Percentiles rank a stretch among this genome's conserved stretches.
Conservation (phyloP, 1,140 invertebrate species). For the Drosophila tristis region DNA sequence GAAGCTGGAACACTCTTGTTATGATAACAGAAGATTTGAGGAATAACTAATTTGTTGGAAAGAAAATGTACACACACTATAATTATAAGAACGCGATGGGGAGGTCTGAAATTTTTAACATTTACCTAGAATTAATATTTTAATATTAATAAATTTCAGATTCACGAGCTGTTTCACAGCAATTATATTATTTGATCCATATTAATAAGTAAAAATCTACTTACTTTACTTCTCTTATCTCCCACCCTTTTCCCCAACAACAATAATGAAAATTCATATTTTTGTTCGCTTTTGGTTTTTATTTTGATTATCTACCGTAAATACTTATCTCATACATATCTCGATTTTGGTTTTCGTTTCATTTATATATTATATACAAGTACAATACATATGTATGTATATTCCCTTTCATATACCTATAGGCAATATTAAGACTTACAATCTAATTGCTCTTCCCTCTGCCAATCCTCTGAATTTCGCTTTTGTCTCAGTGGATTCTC, state of each 20-base stretch:
- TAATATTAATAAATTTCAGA: too few species aligned
- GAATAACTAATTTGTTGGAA: neutral
- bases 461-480: constrained; percentile 18
- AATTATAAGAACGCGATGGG: neutral
- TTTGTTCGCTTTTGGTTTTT: constrained; percentile 55
- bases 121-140: too few species aligned
- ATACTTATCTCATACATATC: constrained; percentile 74
- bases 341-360: constrained; percentile 14
- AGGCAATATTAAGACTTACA: constrained; percentile 65
- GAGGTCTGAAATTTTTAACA: too few species aligned
- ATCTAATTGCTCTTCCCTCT: constrained; percentile 55
- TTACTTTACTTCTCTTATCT: neutral
- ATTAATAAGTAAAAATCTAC: neutral
- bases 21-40: constrained; percentile 1
- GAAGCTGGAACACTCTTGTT: constrained; percentile 4
- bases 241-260: too few species aligned
- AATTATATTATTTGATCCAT: too few species aligned
- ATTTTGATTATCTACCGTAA: constrained; percentile 83
- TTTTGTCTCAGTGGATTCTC: neutral
- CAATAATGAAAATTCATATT: constrained; percentile 16
- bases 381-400: constrained; percentile 70
- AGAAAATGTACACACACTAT: too few species aligned
- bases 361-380: constrained; percentile 72
- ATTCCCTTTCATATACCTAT: constrained; percentile 60
- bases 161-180: too few species aligned